These are phyloP conservation scores for Dynastes maya DNA, from an alignment of 2,888 invertebrate genomes.

Conservation along the genomic window DNA sequence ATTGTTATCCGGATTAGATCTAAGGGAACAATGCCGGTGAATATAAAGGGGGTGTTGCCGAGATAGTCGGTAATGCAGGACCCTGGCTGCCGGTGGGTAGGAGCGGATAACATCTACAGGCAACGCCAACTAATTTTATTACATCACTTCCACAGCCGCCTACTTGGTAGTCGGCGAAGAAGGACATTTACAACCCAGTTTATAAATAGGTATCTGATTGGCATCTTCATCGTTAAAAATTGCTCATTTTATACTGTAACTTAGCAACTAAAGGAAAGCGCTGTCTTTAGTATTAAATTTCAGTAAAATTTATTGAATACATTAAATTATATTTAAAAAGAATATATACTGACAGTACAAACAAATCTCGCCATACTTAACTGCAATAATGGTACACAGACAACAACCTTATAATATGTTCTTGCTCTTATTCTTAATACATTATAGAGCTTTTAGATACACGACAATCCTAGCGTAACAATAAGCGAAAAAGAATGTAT, in stretches of 20 bases:
- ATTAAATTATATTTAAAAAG: no score
- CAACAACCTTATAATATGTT: no score
- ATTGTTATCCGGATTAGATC: conserved; percentile 34
- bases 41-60: conserved; percentile 47
- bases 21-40: conserved; percentile 48
- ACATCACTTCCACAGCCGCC: conserved; percentile 52
- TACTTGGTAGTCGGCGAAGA: conserved; percentile 48
- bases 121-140: conserved; percentile 57
- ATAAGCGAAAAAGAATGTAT: no score
- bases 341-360: no score
- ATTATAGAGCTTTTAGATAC: no score
- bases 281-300: no score
- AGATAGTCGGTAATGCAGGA: conserved; percentile 49
- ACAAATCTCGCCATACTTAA: no score
- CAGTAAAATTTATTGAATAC: no score
- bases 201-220: conserved; percentile 47
- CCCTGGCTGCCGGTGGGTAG: conserved; percentile 56
- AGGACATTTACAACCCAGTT: conserved; percentile 48
- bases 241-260: background rate
- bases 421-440: no score
- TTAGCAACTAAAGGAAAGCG: no score
- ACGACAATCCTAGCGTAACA: no score
- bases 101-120: conserved; percentile 57
- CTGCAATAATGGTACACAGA: no score
- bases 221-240: conserved; percentile 31